These are phyloP conservation scores for Ectemnius cavifrons DNA, from an alignment of 2,888 invertebrate species.

Conservation along the genomic window DNA sequence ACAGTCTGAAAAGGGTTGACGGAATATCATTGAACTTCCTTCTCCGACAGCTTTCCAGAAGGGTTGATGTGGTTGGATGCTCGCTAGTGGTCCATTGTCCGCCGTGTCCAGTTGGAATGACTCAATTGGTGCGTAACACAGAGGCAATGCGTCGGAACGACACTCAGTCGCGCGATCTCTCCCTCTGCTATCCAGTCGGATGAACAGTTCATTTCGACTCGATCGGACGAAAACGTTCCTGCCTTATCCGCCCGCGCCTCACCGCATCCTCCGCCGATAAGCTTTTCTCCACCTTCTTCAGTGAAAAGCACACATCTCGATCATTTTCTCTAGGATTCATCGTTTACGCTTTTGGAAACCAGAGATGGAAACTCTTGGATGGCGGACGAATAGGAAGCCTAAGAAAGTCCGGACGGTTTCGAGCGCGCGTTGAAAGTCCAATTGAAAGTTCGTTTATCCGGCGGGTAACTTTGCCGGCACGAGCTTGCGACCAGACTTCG, in stretches of 20 bases:
- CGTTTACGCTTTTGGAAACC: too few relatives aligned
- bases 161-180: constrained; percentile 25
- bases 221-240: constrained; percentile 46
- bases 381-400: not conserved
- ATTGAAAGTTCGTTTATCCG: not conserved
- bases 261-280: constrained; percentile 34
- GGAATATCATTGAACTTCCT: not conserved
- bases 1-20: not conserved
- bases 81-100: too few relatives aligned
- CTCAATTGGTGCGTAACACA: constrained; percentile 15
- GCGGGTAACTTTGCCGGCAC: too few relatives aligned
- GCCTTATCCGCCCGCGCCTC: constrained; percentile 30
- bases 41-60: too few relatives aligned
- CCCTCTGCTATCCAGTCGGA: not conserved
- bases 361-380: too few relatives aligned
- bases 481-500: too few relatives aligned
- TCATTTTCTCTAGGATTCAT: too few relatives aligned
- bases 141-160: constrained; percentile 12
- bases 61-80: too few relatives aligned
- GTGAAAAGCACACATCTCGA: too few relatives aligned
- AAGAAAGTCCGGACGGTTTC: constrained; percentile 12
- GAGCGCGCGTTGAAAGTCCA: constrained; percentile 5
- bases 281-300: not conserved
- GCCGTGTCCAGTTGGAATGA: constrained; percentile 5
- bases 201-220: constrained; percentile 6